Evolutionary conservation across 1,140 invertebrate genomes (phyloP).

Genomic region (Epicauta chinensis): DNA sequence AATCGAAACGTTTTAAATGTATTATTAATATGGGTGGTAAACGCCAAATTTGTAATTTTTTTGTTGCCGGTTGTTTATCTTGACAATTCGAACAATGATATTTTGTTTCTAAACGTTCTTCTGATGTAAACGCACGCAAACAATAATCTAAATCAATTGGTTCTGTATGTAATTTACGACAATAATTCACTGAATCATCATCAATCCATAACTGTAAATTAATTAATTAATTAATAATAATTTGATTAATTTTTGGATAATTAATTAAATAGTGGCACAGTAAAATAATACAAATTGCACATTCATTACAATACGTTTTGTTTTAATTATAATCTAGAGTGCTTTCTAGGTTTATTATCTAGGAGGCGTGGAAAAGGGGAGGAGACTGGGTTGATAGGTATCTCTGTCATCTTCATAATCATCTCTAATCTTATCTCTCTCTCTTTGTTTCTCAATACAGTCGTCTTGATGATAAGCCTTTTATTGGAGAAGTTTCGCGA

Average conservation of each 20-base stretch:
- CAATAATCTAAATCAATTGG: conserved; percentile 76
- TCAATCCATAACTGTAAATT: conserved; percentile 57
- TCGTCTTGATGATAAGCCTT: no score
- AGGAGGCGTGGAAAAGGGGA: no score
- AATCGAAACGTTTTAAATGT: conserved; percentile 85
- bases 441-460: no score
- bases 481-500: no score
- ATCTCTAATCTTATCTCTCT: no score
- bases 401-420: no score
- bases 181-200: conserved; percentile 63
- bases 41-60: conserved; percentile 86
- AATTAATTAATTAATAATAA: not conserved
- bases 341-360: no score
- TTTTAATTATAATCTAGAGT: no score
- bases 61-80: conserved; percentile 73
- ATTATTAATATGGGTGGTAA: conserved; percentile 81
- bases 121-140: conserved; percentile 76
- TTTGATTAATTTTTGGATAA: not conserved
- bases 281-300: not conserved
- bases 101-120: conserved; percentile 77
- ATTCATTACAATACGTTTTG: not conserved
- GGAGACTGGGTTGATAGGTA: no score
- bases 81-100: conserved; percentile 81
- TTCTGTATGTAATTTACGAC: conserved; percentile 62
- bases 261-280: not conserved